Conservation (phyloP, 1,140 invertebrate genomes). For the Aphidius ervi region DNA sequence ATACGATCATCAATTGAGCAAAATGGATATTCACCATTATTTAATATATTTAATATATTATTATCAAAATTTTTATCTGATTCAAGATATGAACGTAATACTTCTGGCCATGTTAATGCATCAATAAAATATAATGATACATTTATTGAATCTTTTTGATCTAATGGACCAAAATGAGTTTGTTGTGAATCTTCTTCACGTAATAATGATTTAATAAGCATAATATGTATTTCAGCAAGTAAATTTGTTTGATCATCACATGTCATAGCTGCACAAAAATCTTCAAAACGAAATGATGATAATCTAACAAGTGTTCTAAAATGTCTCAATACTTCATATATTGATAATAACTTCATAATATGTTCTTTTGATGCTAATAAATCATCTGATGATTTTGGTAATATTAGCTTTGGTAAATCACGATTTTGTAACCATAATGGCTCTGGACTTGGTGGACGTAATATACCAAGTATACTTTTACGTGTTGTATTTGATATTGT, state of each 20-base stretch:
- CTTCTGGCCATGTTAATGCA: conserved; percentile 91
- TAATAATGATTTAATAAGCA: conserved; percentile 84
- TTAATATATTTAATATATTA: conserved; percentile 64
- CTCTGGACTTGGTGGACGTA: conserved; percentile 75
- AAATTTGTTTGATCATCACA: conserved; percentile 89
- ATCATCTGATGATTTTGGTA: conserved; percentile 89
- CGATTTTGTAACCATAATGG: conserved; percentile 81
- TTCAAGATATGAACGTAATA: conserved; percentile 82
- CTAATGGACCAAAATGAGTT: conserved; percentile 91
- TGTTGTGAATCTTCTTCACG: conserved; percentile 93
- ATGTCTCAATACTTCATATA: conserved; percentile 92
- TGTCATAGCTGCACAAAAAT: conserved; percentile 88
- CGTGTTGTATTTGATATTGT: conserved; percentile 64
- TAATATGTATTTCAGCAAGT: conserved; percentile 88
- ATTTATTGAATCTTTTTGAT: conserved; percentile 96
- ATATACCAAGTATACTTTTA: conserved; percentile 49
- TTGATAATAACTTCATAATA: conserved; percentile 74
- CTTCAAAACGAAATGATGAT: conserved; percentile 92
- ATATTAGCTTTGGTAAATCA: conserved; percentile 69
- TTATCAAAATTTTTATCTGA: conserved; percentile 79
- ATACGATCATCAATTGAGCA: conserved; percentile 77
- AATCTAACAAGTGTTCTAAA: conserved; percentile 85
- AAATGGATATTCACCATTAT: conserved; percentile 85
- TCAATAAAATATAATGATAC: conserved; percentile 88
- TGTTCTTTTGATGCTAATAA: conserved; percentile 74